A percentile compares a stretch with the other conserved stretches of the same genome.
phyloP scores from a whole-genome alignment of 2,888 invertebrate species.

The Callimorpha dominula region DNA sequence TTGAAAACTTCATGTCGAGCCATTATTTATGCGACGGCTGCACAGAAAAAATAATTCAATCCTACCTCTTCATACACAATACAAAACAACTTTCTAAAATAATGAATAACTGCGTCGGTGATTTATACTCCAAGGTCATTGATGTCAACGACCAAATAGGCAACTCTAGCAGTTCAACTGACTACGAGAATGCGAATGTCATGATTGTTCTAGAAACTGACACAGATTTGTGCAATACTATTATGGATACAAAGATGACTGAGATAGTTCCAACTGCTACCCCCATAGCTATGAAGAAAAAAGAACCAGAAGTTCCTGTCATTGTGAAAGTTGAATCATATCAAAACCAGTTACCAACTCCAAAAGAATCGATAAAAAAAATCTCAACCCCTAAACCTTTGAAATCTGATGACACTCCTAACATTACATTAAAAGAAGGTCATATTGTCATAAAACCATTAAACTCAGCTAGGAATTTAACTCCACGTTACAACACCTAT shows the following conservation, averaged over 20 bases:
- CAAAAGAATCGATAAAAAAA: slow-evolving; percentile 7
- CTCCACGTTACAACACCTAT: slow-evolving; percentile 53
- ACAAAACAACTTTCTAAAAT: slow-evolving; percentile 60
- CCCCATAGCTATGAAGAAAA: slow-evolving; percentile 36
- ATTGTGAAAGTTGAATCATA: neutral
- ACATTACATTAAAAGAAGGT: slow-evolving; percentile 54
- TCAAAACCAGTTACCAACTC: neutral
- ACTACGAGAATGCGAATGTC: slow-evolving; percentile 58
- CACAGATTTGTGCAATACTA: slow-evolving; percentile 48
- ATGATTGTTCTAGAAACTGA: slow-evolving; percentile 67
- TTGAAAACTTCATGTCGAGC: slow-evolving; percentile 56
- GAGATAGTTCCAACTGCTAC: slow-evolving; percentile 49
- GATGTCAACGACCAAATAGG: slow-evolving; percentile 57
- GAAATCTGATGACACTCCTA: slow-evolving; percentile 35
- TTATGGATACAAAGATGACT: slow-evolving; percentile 51
- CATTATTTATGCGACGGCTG: slow-evolving; percentile 60
- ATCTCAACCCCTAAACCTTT: slow-evolving; percentile 11
- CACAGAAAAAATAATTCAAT: slow-evolving; percentile 61
- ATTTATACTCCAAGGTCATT: slow-evolving; percentile 61
- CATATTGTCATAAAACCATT: slow-evolving; percentile 58
- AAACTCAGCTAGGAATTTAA: slow-evolving; percentile 35
- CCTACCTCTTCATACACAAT: slow-evolving; percentile 65
- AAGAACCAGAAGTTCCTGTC: slow-evolving; percentile 3
- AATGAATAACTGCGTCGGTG: slow-evolving; percentile 57
- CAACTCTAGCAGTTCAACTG: neutral